Percentiles rank a stretch among this genome's conserved stretches.
Conservation (phyloP, 2,113 vertebrate species). For the Poicephalus gulielmi region DNA sequence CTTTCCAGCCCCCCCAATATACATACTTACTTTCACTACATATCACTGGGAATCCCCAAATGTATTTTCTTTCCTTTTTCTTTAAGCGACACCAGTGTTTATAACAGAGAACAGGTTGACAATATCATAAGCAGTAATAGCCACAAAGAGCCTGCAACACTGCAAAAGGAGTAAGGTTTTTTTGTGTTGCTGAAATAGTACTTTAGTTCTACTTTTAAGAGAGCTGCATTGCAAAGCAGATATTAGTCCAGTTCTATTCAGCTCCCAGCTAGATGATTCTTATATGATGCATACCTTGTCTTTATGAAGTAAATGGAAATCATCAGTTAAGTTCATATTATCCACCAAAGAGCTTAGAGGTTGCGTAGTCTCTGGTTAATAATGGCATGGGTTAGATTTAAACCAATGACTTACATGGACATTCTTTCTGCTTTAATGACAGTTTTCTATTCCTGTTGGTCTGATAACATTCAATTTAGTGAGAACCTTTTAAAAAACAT, state of each 20-base stretch:
- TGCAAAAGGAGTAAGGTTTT: not conserved
- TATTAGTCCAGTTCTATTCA: accelerated
- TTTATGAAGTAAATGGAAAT: not conserved
- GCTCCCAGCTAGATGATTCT: not conserved
- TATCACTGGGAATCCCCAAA: not conserved
- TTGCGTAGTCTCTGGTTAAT: not conserved
- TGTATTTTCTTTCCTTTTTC: not conserved
- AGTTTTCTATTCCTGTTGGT: not conserved
- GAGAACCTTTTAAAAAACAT: not conserved
- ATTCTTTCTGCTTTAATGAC: not conserved
- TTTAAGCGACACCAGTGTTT: not conserved
- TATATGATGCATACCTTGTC: not conserved
- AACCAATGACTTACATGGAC: not conserved
- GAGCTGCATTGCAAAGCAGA: not conserved
- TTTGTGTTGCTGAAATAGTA: not conserved
- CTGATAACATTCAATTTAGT: not conserved
- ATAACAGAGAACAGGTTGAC: not conserved
- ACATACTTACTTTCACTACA: not conserved
- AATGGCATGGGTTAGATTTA: not conserved
- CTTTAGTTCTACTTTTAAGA: not conserved
- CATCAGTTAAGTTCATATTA: not conserved
- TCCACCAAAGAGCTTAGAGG: not conserved
- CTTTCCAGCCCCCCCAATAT: not conserved
- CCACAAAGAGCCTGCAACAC: not conserved
- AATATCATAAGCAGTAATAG: not conserved